Base-by-base conservation (phyloP, 2,888 invertebrate genomes). In the Nephrotoma flavescens region DNA sequence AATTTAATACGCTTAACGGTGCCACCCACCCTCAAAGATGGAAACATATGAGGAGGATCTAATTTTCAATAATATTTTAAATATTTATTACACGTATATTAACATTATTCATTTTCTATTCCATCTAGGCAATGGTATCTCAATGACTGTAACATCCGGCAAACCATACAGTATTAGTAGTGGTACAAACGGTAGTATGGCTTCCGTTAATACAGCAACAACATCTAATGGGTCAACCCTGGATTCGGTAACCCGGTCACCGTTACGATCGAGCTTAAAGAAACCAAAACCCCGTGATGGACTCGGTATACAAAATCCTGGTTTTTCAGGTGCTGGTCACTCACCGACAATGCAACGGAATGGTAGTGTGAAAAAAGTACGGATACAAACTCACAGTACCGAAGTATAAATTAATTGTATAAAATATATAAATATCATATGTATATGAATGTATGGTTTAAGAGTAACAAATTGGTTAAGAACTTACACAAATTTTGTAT, bases 301-400 rank as follows among this genome's bases (percentile, higher is more conserved):
- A 19, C 92, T 96, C 87, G 97, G 97, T 9, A 97, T 97, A 87
- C 97, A 96, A 89, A 97, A 97, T 92, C 97, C 97, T 0, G 95
- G 95, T 41, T 91, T 91, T 87, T 91, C 91, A 0, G 94, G 94
- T 89, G 96, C 96, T 0, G 95, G 96, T 1, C 95, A 96, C 88
- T 97, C 97, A 15, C 97, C 97, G 0, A 95, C 96, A 0, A 93
- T 97, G 87, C 95, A 95, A 86, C 93, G 97, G 87, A 97, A 97
- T 89, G 97, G 96, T 0, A 97, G 97, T 89, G 95, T 96, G 90
- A 97, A 97, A 91, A 97, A 97, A 92, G 97, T 97, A 87, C 94
- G 97, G 88, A 97, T 97, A 91, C 97, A 97, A 90, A 97, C 97
- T 52, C 97, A 97, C 90, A 97, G 97, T 90, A 97, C 97, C 83